These are phyloP conservation scores for Dasyurus viverrinus DNA, from an alignment of 2,113 vertebrate species.

Conservation along the genomic window DNA sequence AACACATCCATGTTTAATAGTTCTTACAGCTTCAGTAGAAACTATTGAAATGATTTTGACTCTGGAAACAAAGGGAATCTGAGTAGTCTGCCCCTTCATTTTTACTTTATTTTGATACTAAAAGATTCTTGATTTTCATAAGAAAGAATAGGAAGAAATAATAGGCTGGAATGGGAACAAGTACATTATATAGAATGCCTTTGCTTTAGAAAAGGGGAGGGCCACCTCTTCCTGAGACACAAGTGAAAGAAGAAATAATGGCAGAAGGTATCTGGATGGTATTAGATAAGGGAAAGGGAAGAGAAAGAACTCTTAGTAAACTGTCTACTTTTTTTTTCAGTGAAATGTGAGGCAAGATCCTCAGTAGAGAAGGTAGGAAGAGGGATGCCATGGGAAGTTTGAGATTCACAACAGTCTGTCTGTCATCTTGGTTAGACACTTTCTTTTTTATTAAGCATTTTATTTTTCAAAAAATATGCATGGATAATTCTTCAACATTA, in stretches of 20 bases:
- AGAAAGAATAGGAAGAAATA: too few relatives aligned
- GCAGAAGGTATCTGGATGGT: neutral
- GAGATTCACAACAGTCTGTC: neutral
- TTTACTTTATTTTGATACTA: neutral
- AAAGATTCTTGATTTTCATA: too few relatives aligned
- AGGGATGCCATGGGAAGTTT: neutral
- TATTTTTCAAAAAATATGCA: too few relatives aligned
- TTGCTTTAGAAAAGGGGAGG: neutral
- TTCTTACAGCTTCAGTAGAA: neutral
- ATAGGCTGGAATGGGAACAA: too few relatives aligned
- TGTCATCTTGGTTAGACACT: neutral
- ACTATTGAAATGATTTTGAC: neutral
- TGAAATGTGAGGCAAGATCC: neutral
- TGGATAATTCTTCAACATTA: too few relatives aligned
- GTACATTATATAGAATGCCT: neutral
- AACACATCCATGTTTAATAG: neutral
- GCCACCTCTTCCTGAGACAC: neutral
- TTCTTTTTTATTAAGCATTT: neutral
- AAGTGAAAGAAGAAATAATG: too few relatives aligned
- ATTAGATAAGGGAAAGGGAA: neutral
- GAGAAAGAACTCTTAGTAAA: neutral
- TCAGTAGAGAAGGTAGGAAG: neutral
- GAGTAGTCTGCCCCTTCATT: neutral
- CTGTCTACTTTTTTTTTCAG: neutral
- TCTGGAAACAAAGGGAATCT: neutral